A percentile compares a stretch with the other conserved stretches of the same genome.
Evolutionary conservation across 2,888 invertebrate genomes (phyloP).

Genomic region (Villa cingulata): DNA sequence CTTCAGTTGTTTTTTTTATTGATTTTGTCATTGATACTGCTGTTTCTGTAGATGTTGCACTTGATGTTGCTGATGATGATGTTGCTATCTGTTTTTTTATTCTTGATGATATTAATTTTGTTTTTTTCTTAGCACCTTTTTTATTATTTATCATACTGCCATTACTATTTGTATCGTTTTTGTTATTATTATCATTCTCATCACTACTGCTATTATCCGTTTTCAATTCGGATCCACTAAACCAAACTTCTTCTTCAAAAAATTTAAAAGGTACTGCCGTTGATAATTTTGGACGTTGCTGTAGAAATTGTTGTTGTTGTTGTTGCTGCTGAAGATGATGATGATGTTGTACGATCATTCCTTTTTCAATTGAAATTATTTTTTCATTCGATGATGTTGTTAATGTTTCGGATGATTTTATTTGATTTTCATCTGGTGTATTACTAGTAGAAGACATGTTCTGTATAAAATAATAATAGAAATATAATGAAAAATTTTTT

Average conservation of each 20-base stretch:
- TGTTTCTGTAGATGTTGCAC: too few species aligned
- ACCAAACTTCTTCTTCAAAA: conserved; percentile 39
- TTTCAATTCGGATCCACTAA: conserved; percentile 14
- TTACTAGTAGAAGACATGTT: too few species aligned
- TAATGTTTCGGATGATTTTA: too few species aligned
- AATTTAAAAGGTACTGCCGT: conserved; percentile 7
- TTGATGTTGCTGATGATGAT: neutral
- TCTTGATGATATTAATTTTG: conserved; percentile 2
- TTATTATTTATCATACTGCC: too few species aligned
- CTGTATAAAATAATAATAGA: too few species aligned
- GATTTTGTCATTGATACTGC: too few species aligned
- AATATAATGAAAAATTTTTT: too few species aligned
- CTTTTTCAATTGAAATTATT: neutral
- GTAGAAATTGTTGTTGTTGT: neutral
- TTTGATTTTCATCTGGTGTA: too few species aligned
- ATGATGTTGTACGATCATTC: neutral
- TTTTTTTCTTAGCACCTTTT: conserved; percentile 10
- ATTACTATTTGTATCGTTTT: too few species aligned
- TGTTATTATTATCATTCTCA: conserved; percentile 7
- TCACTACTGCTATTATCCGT: conserved; percentile 15
- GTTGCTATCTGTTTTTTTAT: neutral
- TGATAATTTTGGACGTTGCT: too few species aligned
- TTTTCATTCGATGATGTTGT: too few species aligned
- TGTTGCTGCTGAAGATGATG: neutral
- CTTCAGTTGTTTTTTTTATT: neutral